phyloP scores from a whole-genome alignment of 2,888 invertebrate genomes.

The Campoletis raptor region DNA sequence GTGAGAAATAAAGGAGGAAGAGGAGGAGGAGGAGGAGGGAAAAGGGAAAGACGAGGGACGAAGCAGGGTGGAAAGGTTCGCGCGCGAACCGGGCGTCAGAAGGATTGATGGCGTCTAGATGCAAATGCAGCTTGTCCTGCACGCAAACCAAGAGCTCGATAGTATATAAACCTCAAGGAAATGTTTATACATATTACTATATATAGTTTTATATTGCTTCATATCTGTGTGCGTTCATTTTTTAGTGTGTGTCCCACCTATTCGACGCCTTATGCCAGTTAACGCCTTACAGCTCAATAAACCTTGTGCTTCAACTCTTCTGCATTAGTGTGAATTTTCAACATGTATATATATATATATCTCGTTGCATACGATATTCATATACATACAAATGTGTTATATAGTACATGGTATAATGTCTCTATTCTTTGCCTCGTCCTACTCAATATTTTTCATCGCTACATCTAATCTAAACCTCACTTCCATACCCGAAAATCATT shows the following conservation, averaged over 20 bases:
- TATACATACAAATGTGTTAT: background rate
- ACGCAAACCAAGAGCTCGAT: constrained; percentile 79
- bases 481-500: constrained; percentile 12
- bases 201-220: constrained; percentile 10
- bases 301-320: constrained; percentile 74
- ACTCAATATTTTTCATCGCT: constrained; percentile 41
- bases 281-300: constrained; percentile 85
- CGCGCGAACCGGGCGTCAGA: constrained; percentile 82
- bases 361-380: background rate
- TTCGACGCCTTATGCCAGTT: constrained; percentile 85
- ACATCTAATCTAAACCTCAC: constrained; percentile 12
- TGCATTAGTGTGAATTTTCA: constrained; percentile 5
- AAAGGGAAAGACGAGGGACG: constrained; percentile 12
- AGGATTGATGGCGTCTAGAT: constrained; percentile 85
- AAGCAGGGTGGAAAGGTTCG: constrained; percentile 45
- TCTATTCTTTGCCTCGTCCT: constrained; percentile 44
- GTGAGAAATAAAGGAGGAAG: constrained; percentile 58
- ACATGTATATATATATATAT: background rate
- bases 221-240: background rate
- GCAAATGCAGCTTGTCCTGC: constrained; percentile 84
- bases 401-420: constrained; percentile 30
- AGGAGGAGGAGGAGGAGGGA: constrained; percentile 25
- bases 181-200: constrained; percentile 32
- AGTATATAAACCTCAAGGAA: constrained; percentile 13
- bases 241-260: constrained; percentile 79